Conservation (phyloP, 2,113 vertebrate genomes). For the Perognathus longimembris region DNA sequence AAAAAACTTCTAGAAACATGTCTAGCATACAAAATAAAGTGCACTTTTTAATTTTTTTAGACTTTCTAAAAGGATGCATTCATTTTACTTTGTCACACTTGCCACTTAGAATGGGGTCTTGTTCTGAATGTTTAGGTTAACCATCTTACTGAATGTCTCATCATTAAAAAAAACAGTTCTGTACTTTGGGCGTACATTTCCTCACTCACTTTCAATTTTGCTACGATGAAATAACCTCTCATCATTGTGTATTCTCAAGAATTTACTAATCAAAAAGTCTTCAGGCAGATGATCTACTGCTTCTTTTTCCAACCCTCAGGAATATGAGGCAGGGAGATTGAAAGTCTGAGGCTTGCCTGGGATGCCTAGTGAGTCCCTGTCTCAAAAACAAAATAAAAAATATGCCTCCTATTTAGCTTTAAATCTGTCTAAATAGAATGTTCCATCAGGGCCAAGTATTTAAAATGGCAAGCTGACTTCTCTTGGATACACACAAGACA, state of each 20-base stretch:
- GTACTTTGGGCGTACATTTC: not conserved
- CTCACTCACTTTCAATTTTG: conserved; percentile 31
- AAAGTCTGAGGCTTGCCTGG: not conserved
- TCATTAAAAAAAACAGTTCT: not conserved
- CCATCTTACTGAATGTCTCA: not conserved
- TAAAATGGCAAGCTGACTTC: not conserved
- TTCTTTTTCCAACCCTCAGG: not conserved
- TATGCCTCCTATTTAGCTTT: not conserved
- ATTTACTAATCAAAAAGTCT: not conserved
- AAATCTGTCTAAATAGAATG: not conserved
- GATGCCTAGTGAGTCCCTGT: too few species aligned
- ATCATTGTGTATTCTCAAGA: not conserved
- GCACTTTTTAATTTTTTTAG: not conserved
- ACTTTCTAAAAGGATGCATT: not conserved
- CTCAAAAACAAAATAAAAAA: not conserved
- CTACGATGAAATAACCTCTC: not conserved
- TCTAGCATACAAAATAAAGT: not conserved
- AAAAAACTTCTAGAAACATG: conserved; percentile 3
- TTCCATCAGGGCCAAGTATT: not conserved
- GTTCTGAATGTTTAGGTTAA: conserved; percentile 7
- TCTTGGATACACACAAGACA: not conserved
- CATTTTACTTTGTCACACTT: not conserved
- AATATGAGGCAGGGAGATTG: too few species aligned
- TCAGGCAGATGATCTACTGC: not conserved
- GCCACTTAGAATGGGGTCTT: not conserved